Evolutionary conservation across 2,797 vertebrate genomes (phyloP).

Genomic region (Macropodus opercularis): DNA sequence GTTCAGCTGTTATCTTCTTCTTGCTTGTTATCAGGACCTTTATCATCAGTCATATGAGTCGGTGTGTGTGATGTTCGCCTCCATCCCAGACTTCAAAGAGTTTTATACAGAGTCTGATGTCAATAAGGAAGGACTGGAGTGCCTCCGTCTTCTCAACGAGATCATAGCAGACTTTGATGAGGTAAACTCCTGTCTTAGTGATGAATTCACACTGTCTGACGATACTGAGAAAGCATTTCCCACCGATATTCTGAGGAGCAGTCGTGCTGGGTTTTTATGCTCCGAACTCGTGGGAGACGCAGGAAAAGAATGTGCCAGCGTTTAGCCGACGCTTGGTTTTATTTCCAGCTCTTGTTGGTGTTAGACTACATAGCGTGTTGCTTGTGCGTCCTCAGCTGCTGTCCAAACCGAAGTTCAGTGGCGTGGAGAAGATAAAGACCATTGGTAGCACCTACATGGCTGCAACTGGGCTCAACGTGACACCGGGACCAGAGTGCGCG

Average conservation of each 20-base stretch:
- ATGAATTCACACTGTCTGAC: slow-evolving; percentile 14
- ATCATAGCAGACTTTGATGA: slow-evolving; percentile 98
- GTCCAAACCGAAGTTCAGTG: slow-evolving; percentile 97
- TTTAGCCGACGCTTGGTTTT: slow-evolving; percentile 7
- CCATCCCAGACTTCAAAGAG: slow-evolving; percentile 98
- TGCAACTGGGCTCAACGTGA: slow-evolving; percentile 92
- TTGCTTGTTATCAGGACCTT: slow-evolving; percentile 84
- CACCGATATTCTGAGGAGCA: slow-evolving; percentile 10
- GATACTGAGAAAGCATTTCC: not conserved
- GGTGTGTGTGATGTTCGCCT: slow-evolving; percentile 98
- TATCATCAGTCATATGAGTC: slow-evolving; percentile 98
- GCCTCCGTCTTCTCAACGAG: slow-evolving; percentile 95
- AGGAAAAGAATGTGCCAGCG: not conserved
- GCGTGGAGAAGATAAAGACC: slow-evolving; percentile 98
- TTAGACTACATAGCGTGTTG: not conserved
- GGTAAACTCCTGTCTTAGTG: slow-evolving; percentile 73
- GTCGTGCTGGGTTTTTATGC: slow-evolving; percentile 1
- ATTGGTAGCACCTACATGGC: slow-evolving; percentile 99
- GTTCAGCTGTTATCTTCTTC: slow-evolving; percentile 34
- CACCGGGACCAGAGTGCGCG: slow-evolving; percentile 88
- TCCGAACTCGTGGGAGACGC: not conserved
- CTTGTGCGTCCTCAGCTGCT: slow-evolving; percentile 81
- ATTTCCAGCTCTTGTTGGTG: not conserved
- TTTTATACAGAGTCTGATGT: slow-evolving; percentile 98
- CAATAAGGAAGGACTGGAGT: slow-evolving; percentile 97